Base-by-base conservation (phyloP, 2,888 invertebrate genomes). In the Apamea monoglypha region DNA sequence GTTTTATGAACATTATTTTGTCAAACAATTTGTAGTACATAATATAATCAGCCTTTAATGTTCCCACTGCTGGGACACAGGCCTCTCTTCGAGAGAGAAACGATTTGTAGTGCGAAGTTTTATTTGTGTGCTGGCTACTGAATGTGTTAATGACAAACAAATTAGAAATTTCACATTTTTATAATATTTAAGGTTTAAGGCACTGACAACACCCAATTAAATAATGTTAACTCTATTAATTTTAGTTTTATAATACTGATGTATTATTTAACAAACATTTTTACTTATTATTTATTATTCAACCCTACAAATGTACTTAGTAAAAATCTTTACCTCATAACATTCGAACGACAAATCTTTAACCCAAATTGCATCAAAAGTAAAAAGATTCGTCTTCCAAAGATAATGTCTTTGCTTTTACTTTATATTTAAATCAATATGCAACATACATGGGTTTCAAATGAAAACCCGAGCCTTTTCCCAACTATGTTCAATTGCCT, bases 171-270 rank as follows among this genome's bases (percentile, higher is more conserved):
- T 21, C 8, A 32, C 10, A 4, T 70, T 70, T 29, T 67, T 40
- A 59, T 69, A 29, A 8, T 32, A 40, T 44, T 44, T 66, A 53
- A 36, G 85, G 85, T 44, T 44, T 66, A 53, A 36, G 85, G 85
- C 81, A 25, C 61, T 6, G 29, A 56, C 81, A 71, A 81, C 85
- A 85, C 81, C 67, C 85, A 80, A 67, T n/a, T 47, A 3, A 44
- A 29, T 14, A 21, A 21, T 29, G 5, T 36, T 14, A 66, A 25
- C 8, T 16, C 8, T 16, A 36, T 66, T 66, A 14, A 36, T 66
- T 3, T 29, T 8, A 61, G 29, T 36, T 32, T 10, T 59, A 64
- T 10, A 32, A 59, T 25, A 25, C 36, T 66, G 14, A 25, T 14
- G 2, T 64, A 64, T 29, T 66, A 68, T 29, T 67, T 8, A 40